Base-by-base conservation (phyloP, 1,140 invertebrate species). In the Anadara kagoshimensis region DNA sequence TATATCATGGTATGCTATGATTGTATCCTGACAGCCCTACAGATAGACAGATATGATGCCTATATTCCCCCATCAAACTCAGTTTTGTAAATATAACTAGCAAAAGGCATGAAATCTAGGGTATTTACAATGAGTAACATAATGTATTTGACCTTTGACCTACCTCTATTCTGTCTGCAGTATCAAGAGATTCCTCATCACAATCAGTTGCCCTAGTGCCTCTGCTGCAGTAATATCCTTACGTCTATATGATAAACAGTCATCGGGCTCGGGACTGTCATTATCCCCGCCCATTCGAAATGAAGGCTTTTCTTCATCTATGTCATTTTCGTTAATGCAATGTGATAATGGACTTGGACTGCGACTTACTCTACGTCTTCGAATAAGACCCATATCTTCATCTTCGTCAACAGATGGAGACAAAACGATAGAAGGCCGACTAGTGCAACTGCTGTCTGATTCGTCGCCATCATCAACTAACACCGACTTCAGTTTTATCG, bases 131-230 rank as follows among this genome's bases (percentile, higher is more conserved):
- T 36, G 14, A 16, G 3, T 41, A 43, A 36, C n/a, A 14, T 16
- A 4, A 36, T 16, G 18, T 57, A 4, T 16, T 29, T 16, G 2
- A 20, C 1, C 14, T 20, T 45, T 44, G 29, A 29, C 22, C 51
- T 69, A 83, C 82, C 79, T 82, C 77, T 61, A 74, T 67, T 47
- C 29, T 47, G n/a, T 72, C 65, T 26, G 75, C 77, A 47, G 26
- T 65, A 10, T 64, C 43, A 20, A 69, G 45, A 3, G 78, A 67
- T 10, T 77, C 64, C 16, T 67, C 49, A 3, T 47, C n/a, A 20
- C 69, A 73, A 18, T 82, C 77, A 12, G 64, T 70, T 54, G 64
- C 20, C 1, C 64, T 43, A 84, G 49, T 14, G 74, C 76, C 10
- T 73, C 61, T 26, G 64, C 74, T 12, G 79, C 70, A 36, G 58